phyloP scores from a whole-genome alignment of 2,113 vertebrate species.

The Eretmochelys imbricata region DNA sequence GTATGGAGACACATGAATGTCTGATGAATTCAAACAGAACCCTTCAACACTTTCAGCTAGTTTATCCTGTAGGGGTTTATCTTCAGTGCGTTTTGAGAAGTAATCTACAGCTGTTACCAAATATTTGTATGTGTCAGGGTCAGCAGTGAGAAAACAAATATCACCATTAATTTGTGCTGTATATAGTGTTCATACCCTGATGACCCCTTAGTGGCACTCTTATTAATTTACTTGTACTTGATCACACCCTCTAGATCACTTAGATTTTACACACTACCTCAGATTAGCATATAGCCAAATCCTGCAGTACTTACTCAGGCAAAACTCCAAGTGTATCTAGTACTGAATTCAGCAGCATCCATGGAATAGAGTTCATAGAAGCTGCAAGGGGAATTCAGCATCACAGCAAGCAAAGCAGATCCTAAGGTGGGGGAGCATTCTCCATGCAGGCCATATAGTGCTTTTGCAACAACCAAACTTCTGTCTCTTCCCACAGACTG shows the following conservation, averaged over 20 bases:
- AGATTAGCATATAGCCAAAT: neutral
- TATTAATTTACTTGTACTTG: neutral
- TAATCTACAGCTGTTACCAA: constrained; percentile 54
- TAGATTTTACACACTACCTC: neutral
- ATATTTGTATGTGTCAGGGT: constrained; percentile 38
- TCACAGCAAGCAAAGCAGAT: neutral
- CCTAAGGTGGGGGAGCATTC: neutral
- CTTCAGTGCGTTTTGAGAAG: constrained; percentile 45
- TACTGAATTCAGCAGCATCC: neutral
- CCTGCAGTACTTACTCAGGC: neutral
- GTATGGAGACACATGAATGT: constrained; percentile 35
- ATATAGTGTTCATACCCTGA: neutral
- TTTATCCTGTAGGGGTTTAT: constrained; percentile 59
- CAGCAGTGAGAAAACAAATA: constrained; percentile 60
- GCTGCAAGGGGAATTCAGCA: rapidly evolving
- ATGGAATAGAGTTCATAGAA: neutral
- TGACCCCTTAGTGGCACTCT: neutral
- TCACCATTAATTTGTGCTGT: constrained; percentile 50
- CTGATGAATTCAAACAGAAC: constrained; percentile 67
- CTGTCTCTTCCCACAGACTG: rapidly evolving
- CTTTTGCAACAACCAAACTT: neutral
- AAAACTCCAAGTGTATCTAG: neutral
- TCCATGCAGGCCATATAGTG: neutral
- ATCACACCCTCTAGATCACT: neutral
- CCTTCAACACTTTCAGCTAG: constrained; percentile 58